Percentiles rank a stretch among this genome's conserved stretches.
Evolutionary conservation across 2,797 vertebrate genomes (phyloP).

Genomic region (Muscicapa striata): DNA sequence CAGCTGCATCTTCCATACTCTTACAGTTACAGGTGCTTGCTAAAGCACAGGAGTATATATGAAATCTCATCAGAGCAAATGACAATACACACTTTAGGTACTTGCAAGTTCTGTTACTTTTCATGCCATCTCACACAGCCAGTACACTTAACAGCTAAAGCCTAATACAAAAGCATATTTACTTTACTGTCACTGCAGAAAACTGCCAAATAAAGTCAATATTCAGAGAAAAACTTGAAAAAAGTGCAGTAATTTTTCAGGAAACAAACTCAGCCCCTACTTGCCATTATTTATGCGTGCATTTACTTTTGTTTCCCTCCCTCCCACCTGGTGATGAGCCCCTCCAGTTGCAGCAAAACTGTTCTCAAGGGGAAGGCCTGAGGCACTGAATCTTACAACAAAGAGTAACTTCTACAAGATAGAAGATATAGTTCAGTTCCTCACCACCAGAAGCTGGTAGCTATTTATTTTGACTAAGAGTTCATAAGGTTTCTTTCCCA

Average conservation of each 20-base stretch:
- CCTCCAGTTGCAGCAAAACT: background rate
- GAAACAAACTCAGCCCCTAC: background rate
- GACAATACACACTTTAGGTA: background rate
- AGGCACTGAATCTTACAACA: background rate
- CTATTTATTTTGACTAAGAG: background rate
- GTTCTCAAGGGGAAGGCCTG: background rate
- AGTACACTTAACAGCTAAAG: background rate
- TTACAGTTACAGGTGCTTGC: background rate
- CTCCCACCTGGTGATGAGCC: accelerated
- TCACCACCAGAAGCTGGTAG: background rate
- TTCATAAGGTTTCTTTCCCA: background rate
- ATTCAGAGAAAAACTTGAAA: background rate
- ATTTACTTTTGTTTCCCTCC: background rate
- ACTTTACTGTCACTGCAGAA: background rate
- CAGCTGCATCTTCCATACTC: background rate
- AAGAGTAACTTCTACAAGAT: background rate
- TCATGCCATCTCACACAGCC: background rate
- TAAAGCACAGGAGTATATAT: background rate
- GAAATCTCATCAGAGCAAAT: background rate
- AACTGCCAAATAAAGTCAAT: background rate
- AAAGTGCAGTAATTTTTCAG: background rate
- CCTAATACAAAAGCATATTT: background rate
- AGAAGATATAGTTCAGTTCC: background rate
- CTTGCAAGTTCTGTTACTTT: background rate
- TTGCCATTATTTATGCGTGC: background rate